These are phyloP conservation scores for Watsonalla cultraria DNA, from an alignment of 2,888 invertebrate species.

Conservation along the genomic window DNA sequence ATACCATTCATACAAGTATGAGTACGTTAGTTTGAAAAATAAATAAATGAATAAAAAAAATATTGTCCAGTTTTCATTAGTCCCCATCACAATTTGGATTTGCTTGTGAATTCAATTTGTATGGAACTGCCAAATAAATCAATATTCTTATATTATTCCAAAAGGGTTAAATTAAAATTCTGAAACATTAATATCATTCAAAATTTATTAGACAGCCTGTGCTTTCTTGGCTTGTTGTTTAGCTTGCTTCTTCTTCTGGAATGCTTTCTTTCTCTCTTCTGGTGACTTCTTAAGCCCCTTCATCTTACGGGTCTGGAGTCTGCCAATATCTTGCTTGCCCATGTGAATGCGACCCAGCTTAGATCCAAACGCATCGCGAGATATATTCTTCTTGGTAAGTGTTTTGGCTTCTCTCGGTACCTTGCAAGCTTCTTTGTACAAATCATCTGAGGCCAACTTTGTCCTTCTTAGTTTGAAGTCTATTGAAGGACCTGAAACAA, in stretches of 20 bases:
- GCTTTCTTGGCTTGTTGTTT: constrained; percentile 42
- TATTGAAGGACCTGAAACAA: constrained; percentile 86
- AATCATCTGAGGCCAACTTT: constrained; percentile 92
- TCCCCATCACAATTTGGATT: too few relatives aligned
- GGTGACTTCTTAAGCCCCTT: constrained; percentile 89
- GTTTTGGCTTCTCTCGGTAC: constrained; percentile 88
- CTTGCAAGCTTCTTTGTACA: constrained; percentile 89
- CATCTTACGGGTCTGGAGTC: constrained; percentile 93
- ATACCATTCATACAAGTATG: too few relatives aligned
- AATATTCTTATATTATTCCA: background rate
- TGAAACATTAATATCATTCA: too few relatives aligned
- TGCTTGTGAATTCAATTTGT: too few relatives aligned
- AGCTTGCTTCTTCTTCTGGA: constrained; percentile 72
- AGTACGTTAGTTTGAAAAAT: too few relatives aligned
- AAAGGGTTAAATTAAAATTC: too few relatives aligned
- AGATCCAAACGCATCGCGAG: constrained; percentile 91
- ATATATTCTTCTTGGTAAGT: constrained; percentile 94
- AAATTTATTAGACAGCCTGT: constrained; percentile 14
- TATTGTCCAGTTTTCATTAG: too few relatives aligned
- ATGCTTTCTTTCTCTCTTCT: constrained; percentile 81
- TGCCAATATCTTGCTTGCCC: constrained; percentile 90
- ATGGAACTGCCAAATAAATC: too few relatives aligned
- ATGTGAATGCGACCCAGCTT: constrained; percentile 95
- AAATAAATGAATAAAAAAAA: too few relatives aligned
- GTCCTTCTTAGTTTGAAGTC: constrained; percentile 92